Evolutionary conservation across 2,797 vertebrate genomes (phyloP), one percentile per base, ranked within the genome.

Genomic region (Sebastes jordani): DNA sequence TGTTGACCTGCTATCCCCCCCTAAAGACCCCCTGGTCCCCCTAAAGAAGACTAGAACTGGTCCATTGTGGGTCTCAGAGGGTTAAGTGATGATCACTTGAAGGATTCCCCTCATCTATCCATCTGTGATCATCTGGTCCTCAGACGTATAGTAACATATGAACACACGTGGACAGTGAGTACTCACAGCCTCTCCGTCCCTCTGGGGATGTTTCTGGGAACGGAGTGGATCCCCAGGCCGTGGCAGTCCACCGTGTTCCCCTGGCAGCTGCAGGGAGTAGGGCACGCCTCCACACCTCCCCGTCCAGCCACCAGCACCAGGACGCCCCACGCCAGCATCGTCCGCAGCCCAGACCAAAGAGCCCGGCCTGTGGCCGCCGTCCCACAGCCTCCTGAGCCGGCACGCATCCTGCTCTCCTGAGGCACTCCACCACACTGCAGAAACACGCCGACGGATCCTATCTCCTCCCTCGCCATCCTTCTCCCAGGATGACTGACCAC

Each of bases 181-280:
- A 95, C 95, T 95, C 86, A 95, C 95, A 95, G 91, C 73, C 95
- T 91, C 88, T 95, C 95, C 0, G 94, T 92, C 9, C 87, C 93
- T 71, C 91, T 86, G 89, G 95, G 95, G 71, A 95, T 91, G 90
- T 92, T 93, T 49, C 25, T 93, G 83, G 95, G 95, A 0, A 95
- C 76, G 5, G 84, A 13, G 77, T 88, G 89, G 88, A 95, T 86
- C 75, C 93, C 94, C 68, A 93, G 94, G 78, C 93, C 91, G 20
- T 95, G 94, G 79, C 95, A 95, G 93, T 95, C 95, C 92, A 95
- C 95, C n/a, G 93, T 94, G 79, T 69, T 93, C n/a, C 95, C 94
- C 76, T 92, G 89, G 71, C 95, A 95, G 91, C 89, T 93, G 89
- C 95, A 95, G 70, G 84, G 86, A 6, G 90, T 3, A 0, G 95